Percentiles rank a stretch among this genome's conserved stretches.
These are phyloP conservation scores for Chaetura pelagica DNA, from an alignment of 2,113 vertebrate genomes.

Conservation along the genomic window DNA sequence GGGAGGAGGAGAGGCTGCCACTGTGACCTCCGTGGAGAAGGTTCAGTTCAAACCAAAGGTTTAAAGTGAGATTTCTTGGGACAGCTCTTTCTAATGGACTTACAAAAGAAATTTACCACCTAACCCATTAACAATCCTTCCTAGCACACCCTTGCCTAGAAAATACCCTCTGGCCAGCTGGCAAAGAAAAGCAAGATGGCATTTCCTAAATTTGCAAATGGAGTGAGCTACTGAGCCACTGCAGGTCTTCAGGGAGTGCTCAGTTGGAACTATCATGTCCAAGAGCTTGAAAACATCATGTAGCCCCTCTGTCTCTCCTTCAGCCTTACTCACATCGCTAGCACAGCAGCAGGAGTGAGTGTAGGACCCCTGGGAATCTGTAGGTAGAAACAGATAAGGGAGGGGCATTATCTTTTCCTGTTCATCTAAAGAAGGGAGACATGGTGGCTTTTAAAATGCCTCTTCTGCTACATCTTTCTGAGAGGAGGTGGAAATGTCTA, in stretches of 20 bases:
- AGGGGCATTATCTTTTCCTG: background rate
- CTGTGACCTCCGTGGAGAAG: background rate
- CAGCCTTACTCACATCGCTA: background rate
- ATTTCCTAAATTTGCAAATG: background rate
- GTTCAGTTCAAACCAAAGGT: background rate
- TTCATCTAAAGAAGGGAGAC: background rate
- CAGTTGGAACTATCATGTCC: accelerated
- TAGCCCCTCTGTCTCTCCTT: background rate
- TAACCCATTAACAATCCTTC: background rate
- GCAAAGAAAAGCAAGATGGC: background rate
- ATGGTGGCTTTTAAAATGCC: background rate
- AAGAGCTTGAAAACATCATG: background rate
- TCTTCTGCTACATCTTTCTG: background rate
- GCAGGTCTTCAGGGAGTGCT: background rate
- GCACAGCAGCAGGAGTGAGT: background rate
- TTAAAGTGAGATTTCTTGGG: background rate
- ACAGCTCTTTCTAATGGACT: background rate
- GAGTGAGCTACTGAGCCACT: background rate
- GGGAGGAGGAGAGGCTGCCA: background rate
- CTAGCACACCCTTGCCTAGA: background rate
- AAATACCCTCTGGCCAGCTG: background rate
- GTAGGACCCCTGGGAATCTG: no score
- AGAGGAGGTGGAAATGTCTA: background rate
- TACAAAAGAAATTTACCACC: background rate
- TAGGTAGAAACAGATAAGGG: background rate